These are phyloP conservation scores for Poliocrania exsul DNA, from an alignment of 2,797 vertebrate genomes.

Conservation along the genomic window DNA sequence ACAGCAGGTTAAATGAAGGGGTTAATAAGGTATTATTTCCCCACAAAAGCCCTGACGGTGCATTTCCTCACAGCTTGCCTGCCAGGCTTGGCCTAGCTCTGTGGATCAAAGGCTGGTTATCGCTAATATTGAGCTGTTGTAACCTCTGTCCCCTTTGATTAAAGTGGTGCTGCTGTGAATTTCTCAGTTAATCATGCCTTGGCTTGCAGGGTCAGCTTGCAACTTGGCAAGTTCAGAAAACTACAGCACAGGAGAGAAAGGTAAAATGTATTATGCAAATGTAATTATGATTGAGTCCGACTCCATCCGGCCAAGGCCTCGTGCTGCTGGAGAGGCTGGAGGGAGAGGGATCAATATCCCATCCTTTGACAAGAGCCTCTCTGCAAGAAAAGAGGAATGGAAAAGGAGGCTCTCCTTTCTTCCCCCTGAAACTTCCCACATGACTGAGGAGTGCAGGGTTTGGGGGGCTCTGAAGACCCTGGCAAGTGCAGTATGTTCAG, in stretches of 20 bases:
- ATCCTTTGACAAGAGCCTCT: not conserved
- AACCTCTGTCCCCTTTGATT: constrained; percentile 95
- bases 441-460: not conserved
- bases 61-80: constrained; percentile 84
- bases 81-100: constrained; percentile 88
- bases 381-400: accelerated
- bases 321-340: not conserved
- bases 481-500: not conserved
- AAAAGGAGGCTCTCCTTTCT: not conserved
- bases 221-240: constrained; percentile 83
- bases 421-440: not conserved
- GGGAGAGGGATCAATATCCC: not conserved
- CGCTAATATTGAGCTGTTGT: constrained; percentile 93
- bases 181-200: constrained; percentile 87
- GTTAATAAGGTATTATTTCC: constrained; percentile 91
- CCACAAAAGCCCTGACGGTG: constrained; percentile 89
- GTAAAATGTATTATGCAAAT: constrained; percentile 75
- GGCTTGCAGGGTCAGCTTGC: constrained; percentile 77
- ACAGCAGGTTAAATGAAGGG: constrained; percentile 71
- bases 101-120: constrained; percentile 93
- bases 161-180: constrained; percentile 82
- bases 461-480: not conserved
- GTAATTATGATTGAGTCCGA: constrained; percentile 37
- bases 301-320: not conserved
- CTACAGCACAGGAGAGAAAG: constrained; percentile 77